Percentiles rank a stretch among this genome's conserved stretches.
Conservation (phyloP, 2,797 vertebrate genomes). For the Ctenochaetus hawaiiensis region DNA sequence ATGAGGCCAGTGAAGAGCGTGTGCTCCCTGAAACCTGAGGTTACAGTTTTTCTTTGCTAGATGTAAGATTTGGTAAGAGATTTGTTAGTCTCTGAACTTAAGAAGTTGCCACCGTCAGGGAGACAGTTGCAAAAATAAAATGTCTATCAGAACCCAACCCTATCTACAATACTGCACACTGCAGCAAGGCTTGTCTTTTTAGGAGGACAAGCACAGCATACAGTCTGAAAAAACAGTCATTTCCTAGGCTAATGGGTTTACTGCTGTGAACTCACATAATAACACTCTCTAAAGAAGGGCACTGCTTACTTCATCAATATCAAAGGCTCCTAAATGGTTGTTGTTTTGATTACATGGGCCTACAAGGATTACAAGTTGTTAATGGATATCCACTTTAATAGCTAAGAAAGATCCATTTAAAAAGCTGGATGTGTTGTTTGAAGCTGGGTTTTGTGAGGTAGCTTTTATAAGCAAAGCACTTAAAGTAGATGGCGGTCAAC, state of each 20-base stretch:
- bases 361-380: not conserved
- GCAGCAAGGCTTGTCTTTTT: not conserved
- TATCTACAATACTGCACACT: not conserved
- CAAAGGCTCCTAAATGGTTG: not conserved
- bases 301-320: not conserved
- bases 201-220: not conserved
- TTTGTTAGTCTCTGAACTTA: not conserved
- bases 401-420: conserved; percentile 48
- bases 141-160: too few species aligned
- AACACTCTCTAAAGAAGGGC: not conserved
- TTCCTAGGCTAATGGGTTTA: not conserved
- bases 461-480: too few species aligned
- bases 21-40: too few species aligned
- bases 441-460: too few species aligned
- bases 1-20: too few species aligned
- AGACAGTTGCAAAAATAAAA: not conserved
- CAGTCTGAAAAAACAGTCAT: not conserved
- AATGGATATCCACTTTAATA: not conserved
- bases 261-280: not conserved
- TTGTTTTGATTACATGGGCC: not conserved
- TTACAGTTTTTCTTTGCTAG: not conserved
- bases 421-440: not conserved
- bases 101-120: not conserved
- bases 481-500: too few species aligned
- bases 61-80: not conserved